Evolutionary conservation across 23 tunicate genomes (phyloP).

Genomic region (Ciona savignyi): DNA sequence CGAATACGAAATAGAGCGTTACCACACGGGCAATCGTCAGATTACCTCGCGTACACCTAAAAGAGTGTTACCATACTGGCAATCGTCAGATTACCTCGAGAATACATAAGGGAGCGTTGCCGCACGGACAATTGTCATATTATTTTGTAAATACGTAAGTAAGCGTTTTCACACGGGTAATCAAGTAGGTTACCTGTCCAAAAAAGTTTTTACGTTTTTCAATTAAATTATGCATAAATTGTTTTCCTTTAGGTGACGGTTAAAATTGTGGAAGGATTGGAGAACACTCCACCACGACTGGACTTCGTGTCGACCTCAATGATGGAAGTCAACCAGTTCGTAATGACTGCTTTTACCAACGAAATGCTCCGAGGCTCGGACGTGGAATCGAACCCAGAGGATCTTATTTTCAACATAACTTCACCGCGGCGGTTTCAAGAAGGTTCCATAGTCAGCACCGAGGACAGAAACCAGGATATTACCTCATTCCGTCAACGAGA

Average conservation of each 20-base stretch:
- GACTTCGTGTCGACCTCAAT: conserved; percentile 39
- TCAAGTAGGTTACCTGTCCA: no score
- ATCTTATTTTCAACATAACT: conserved; percentile 84
- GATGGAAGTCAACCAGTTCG: conserved; percentile 92
- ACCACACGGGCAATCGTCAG: no score
- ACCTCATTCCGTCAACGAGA: conserved; percentile 80
- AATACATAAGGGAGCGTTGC: no score
- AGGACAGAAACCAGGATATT: conserved; percentile 74
- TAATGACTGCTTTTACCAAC: conserved; percentile 85
- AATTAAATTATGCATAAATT: no score
- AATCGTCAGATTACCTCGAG: no score
- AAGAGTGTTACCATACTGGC: no score
- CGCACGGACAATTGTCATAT: no score
- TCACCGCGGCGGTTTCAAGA: conserved; percentile 41
- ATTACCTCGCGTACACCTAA: no score
- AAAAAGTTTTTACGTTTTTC: no score
- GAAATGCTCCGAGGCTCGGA: conserved; percentile 75
- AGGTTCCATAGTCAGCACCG: conserved; percentile 86
- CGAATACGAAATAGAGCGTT: no score
- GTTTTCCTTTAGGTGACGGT: conserved; percentile 53
- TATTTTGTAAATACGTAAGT: no score
- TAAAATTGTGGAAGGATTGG: conserved; percentile 52
- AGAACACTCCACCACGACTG: conserved; percentile 72
- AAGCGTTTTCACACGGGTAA: no score
- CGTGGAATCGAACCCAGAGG: conserved; percentile 67